Evolutionary conservation across 1,140 invertebrate species (phyloP).

Genomic region (Drosophila prosaltans): DNA sequence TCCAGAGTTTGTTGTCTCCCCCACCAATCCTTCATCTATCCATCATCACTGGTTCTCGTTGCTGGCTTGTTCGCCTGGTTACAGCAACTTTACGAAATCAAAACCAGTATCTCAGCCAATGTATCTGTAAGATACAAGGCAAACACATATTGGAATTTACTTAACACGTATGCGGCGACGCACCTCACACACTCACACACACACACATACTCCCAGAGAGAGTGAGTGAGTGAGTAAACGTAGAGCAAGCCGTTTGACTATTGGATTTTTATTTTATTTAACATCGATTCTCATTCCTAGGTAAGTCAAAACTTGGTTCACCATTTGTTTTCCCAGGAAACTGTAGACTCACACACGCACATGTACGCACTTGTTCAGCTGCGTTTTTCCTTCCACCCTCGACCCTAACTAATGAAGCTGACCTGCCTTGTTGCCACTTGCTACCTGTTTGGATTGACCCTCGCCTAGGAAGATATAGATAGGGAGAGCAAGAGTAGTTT

Average conservation of each 20-base stretch:
- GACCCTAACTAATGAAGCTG: constrained; percentile 53
- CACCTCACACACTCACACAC: constrained; percentile 34
- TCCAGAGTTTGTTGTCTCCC: constrained; percentile 15
- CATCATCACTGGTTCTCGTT: constrained; percentile 17
- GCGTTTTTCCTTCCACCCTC: constrained; percentile 68
- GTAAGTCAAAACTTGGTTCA: constrained; percentile 44
- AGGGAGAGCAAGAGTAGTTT: neutral
- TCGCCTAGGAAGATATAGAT: neutral
- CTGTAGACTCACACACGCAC: constrained; percentile 6
- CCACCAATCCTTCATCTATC: neutral
- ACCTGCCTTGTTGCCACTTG: constrained; percentile 43
- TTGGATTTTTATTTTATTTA: constrained; percentile 52
- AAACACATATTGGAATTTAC: constrained; percentile 77
- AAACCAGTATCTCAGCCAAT: constrained; percentile 75
- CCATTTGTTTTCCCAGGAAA: constrained; percentile 57
- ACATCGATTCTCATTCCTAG: constrained; percentile 51
- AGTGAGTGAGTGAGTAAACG: constrained; percentile 4
- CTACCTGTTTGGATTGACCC: constrained; percentile 66
- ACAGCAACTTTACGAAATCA: constrained; percentile 67
- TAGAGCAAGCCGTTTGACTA: constrained; percentile 34
- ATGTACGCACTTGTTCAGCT: constrained; percentile 38
- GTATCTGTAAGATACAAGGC: constrained; percentile 76
- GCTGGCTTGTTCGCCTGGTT: constrained; percentile 16
- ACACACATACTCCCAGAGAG: constrained; percentile 12
- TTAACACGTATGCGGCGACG: constrained; percentile 71